phyloP scores from a whole-genome alignment of 2,113 vertebrate species.

The Ciconia stormi region DNA sequence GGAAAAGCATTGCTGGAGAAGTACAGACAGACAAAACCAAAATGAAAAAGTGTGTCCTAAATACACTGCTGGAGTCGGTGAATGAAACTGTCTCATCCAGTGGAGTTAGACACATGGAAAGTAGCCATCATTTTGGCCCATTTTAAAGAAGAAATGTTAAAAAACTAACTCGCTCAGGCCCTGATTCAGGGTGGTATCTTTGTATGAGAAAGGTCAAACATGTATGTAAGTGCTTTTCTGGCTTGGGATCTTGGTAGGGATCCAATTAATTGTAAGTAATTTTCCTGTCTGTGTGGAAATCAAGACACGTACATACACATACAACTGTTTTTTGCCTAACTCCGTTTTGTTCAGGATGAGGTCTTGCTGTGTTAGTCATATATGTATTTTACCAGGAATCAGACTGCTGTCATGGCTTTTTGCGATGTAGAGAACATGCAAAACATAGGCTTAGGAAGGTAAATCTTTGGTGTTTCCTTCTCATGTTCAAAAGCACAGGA shows the following conservation, averaged over 20 bases:
- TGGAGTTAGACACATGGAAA: not conserved
- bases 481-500: slow-evolving; percentile 29
- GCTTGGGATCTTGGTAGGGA: not conserved
- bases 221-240: not conserved
- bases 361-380: not conserved
- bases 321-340: not conserved
- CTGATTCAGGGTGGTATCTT: not conserved
- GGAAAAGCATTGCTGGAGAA: not conserved
- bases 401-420: not conserved
- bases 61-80: not conserved
- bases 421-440: not conserved
- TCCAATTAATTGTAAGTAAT: not conserved
- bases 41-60: not conserved
- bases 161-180: not conserved
- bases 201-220: not conserved
- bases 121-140: not conserved
- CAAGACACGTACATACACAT: not conserved
- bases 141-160: not conserved
- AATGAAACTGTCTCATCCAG: not conserved
- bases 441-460: not conserved
- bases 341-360: not conserved
- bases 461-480: slow-evolving; percentile 16
- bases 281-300: not conserved
- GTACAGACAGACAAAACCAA: not conserved
- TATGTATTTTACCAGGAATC: not conserved